Evolutionary conservation across 2,113 vertebrate species (phyloP).

Genomic region (Rana temporaria): DNA sequence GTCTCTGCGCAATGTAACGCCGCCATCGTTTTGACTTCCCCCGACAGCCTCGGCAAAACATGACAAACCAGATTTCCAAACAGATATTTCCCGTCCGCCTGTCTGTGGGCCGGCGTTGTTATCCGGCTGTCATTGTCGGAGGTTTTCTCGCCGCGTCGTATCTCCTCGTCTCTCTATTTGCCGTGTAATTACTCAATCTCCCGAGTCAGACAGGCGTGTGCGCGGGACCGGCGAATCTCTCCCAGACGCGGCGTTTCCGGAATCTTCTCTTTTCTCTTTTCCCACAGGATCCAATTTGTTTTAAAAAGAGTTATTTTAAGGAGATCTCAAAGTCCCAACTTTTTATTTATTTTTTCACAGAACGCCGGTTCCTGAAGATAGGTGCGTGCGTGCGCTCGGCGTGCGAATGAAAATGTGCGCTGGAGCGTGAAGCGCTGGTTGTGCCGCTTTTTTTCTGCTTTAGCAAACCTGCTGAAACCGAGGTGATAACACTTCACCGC

Average conservation of each 20-base stretch:
- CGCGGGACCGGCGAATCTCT: background rate
- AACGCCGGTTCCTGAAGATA: background rate
- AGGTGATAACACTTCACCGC: background rate
- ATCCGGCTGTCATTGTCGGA: too few relatives aligned
- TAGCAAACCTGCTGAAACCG: slow-evolving; percentile 2
- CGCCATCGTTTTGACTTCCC: background rate
- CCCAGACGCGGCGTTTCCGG: background rate
- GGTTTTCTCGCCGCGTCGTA: background rate
- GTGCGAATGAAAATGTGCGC: background rate
- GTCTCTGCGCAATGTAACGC: too few relatives aligned
- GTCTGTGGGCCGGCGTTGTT: background rate
- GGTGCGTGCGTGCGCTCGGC: background rate
- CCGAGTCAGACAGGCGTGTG: background rate
- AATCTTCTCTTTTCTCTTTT: slow-evolving; percentile 3
- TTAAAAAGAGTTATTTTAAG: background rate
- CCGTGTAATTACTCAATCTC: background rate
- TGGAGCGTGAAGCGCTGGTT: background rate
- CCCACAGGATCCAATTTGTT: slow-evolving; percentile 2
- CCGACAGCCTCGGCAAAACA: background rate
- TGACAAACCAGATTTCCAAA: background rate
- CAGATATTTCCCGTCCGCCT: background rate
- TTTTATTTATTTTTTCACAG: background rate
- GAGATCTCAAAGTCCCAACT: background rate
- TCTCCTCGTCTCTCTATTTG: background rate
- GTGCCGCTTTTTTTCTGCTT: background rate